Percentiles rank a stretch among this genome's conserved stretches.
phyloP scores from a whole-genome alignment of 2,797 vertebrate genomes.

The Merluccius polli region DNA sequence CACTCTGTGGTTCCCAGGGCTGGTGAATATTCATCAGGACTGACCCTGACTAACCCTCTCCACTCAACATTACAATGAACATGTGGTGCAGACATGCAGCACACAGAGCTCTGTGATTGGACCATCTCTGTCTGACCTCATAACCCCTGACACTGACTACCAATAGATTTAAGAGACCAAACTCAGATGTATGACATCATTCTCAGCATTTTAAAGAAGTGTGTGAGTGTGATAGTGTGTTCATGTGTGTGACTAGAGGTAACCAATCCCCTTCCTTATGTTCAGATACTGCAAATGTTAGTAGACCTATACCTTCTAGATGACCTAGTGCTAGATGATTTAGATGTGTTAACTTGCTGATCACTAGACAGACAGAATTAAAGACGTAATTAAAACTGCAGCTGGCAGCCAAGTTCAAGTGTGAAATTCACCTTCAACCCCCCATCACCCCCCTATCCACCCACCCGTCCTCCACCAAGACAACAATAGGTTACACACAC shows the following conservation, averaged over 20 bases:
- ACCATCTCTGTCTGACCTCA: not conserved
- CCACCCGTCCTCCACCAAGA: not conserved
- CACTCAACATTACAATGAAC: not conserved
- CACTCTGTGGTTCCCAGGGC: not conserved
- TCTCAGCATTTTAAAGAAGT: not conserved
- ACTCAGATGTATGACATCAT: not conserved
- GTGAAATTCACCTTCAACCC: constrained; percentile 1
- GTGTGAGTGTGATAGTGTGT: not conserved
- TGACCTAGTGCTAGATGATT: not conserved
- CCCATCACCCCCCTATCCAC: not conserved
- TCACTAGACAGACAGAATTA: not conserved
- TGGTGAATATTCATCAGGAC: constrained; percentile 3
- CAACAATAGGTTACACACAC: not conserved
- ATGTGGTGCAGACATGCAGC: not conserved
- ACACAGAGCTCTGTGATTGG: not conserved
- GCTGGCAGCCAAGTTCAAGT: constrained; percentile 3
- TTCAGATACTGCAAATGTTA: not conserved
- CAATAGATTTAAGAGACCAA: not conserved
- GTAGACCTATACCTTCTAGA: not conserved
- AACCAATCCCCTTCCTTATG: not conserved
- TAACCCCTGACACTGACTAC: not conserved
- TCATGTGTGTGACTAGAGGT: not conserved
- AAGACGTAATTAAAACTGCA: not conserved
- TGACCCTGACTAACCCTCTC: not conserved
- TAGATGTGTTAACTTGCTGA: not conserved